These are phyloP conservation scores for Herpetotheres cachinnans DNA, from an alignment of 2,113 vertebrate genomes.

Conservation along the genomic window DNA sequence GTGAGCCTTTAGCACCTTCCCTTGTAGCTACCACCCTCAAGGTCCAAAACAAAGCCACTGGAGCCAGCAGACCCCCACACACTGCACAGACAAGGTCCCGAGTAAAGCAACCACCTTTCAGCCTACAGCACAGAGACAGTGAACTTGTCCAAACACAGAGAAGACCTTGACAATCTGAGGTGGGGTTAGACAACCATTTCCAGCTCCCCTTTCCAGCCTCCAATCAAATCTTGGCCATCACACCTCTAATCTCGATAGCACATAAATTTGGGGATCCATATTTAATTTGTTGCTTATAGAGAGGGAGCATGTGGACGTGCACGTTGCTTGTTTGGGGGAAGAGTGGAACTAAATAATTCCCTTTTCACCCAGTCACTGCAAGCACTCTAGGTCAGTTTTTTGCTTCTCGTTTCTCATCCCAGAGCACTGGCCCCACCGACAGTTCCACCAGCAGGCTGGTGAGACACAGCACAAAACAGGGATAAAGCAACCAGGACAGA, in stretches of 20 bases:
- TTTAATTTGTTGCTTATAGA: not conserved
- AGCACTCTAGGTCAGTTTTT: not conserved
- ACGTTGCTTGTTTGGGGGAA: not conserved
- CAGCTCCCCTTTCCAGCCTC: not conserved
- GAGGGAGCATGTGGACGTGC: not conserved
- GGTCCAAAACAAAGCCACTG: not conserved
- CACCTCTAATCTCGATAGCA: not conserved
- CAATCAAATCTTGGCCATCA: not conserved
- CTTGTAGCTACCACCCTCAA: not conserved
- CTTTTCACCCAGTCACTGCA: not conserved
- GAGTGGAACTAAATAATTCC: not conserved
- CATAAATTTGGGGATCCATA: not conserved
- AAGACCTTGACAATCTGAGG: not conserved
- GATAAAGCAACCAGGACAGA: not conserved
- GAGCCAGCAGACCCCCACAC: not conserved
- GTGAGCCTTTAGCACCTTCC: not conserved
- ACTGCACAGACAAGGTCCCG: not conserved
- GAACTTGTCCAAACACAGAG: not conserved
- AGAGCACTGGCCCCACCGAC: not conserved
- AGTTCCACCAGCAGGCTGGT: not conserved
- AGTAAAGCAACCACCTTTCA: not conserved
- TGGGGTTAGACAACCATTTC: not conserved
- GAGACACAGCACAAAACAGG: not conserved
- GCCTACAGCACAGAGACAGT: not conserved
- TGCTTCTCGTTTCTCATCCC: not conserved